Evolutionary conservation across 2,888 invertebrate genomes (phyloP), one percentile per base, ranked within the genome.

Genomic region (Saturnia japonica): DNA sequence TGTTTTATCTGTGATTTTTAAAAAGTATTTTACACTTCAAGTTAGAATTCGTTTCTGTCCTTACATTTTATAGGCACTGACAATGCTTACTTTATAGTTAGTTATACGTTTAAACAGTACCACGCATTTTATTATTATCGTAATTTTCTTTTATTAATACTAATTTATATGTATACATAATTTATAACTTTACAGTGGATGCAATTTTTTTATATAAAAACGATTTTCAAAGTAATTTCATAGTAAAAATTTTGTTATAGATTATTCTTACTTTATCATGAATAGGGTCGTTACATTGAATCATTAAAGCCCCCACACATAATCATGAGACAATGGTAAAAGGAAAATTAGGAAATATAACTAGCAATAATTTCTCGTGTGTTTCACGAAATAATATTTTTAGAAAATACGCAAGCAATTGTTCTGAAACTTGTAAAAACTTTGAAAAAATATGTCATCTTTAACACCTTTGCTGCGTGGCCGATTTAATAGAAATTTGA

Each of bases 1-100:
- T 82, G 75, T 79, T 82, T 81, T 83, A 83, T 79, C 76, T 75
- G 83, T 84, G 85, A 88, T 88, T 88, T 34, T 87, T 88, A 83
- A 78, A 77, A 77, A 74, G 73, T 43, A 60, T 68, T 60, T 64
- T 64, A 64, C n/a, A 40, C n/a, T 57, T 1, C 25, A 25, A n/a
- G 73, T 73, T 73, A 77, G 77, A 75, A 75, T 34, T 73, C 73
- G 16, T 66, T 66, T 66, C n/a, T 67, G 25, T 28, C 51, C 19
- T 40, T 16, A 68, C 75, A n/a, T 77, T 28, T 62, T 62, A 34
- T 62, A 16, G 34, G 7, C 2, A 62, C 16, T 68, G 68, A 67
- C 28, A 70, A 62, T 28, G 12, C 14, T 60, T 28, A 28, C 11
- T 60, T 60, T 60, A 11, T 22, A 54, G 54, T 54, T 54, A 8